Conservation (phyloP, 2,797 vertebrate species). For the Gymnothorax reevesii region DNA sequence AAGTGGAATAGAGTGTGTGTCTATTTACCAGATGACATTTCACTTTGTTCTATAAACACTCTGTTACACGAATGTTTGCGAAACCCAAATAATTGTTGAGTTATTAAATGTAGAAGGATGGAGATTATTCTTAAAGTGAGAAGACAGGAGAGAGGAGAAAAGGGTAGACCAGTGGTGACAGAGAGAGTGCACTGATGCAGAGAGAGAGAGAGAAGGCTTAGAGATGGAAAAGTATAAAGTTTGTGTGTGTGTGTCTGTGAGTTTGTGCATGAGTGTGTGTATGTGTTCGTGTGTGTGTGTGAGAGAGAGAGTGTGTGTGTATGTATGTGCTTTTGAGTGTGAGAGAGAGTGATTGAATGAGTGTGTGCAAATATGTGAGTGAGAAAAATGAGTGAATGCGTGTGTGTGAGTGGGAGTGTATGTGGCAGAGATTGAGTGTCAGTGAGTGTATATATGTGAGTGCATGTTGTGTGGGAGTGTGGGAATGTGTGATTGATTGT, state of each 20-base stretch:
- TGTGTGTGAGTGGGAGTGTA: no score
- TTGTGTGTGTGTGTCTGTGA: neutral
- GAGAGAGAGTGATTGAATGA: no score
- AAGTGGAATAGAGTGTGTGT: constrained; percentile 5
- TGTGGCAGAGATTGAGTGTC: neutral
- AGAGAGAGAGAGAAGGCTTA: neutral
- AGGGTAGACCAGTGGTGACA: neutral
- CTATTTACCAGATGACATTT: neutral
- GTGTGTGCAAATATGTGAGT: no score
- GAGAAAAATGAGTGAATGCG: no score
- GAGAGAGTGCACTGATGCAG: neutral
- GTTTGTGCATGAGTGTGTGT: neutral
- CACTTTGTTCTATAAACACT: neutral
- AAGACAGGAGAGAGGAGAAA: neutral
- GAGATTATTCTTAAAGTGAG: neutral
- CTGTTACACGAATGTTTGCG: neutral
- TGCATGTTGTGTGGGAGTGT: neutral
- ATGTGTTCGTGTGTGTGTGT: no score
- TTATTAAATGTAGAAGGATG: neutral
- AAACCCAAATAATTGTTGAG: neutral
- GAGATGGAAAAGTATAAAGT: neutral
- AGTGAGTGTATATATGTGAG: neutral
- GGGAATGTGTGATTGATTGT: neutral
- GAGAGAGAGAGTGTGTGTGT: no score
- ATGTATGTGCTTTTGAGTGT: no score